A percentile compares a stretch with the other conserved stretches of the same genome.
Conservation (phyloP, 2,797 vertebrate genomes). For the Sebastes miniatus region DNA sequence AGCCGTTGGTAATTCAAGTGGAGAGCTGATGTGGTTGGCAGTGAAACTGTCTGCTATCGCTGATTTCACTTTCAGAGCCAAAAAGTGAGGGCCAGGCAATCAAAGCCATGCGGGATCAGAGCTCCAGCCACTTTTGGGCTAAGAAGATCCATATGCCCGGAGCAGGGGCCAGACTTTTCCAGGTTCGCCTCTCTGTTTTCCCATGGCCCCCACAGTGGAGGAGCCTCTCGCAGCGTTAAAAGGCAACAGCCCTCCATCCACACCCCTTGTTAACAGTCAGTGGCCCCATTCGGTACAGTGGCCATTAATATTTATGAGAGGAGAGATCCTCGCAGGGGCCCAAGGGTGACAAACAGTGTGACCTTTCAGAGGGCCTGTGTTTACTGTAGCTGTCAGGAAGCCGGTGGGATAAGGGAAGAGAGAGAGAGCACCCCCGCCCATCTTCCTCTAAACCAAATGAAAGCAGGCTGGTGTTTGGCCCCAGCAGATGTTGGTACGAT, state of each 20-base stretch:
- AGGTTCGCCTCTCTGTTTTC: conserved; percentile 32
- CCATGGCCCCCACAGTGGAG: conserved; percentile 14
- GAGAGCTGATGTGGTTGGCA: conserved; percentile 12
- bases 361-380: conserved; percentile 70
- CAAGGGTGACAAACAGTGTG: conserved; percentile 71
- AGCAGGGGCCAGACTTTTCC: conserved; percentile 28
- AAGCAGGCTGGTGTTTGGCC: conserved; percentile 60
- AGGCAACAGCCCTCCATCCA: conserved; percentile 17
- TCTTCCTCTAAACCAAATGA: conserved; percentile 56
- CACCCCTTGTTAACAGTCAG: conserved; percentile 51
- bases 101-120: conserved; percentile 10
- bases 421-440: conserved; percentile 14
- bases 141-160: conserved; percentile 47
- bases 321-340: conserved; percentile 47
- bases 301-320: conserved; percentile 76
- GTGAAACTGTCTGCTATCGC: conserved; percentile 19
- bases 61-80: conserved; percentile 17
- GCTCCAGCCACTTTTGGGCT: conserved; percentile 24
- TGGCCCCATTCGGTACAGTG: conserved; percentile 53
- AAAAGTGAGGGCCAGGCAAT: conserved; percentile 19
- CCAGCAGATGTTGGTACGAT: conserved; percentile 56
- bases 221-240: conserved; percentile 34
- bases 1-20: conserved; percentile 14
- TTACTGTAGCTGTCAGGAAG: conserved; percentile 71
- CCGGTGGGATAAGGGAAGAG: conserved; percentile 40